Conservation (phyloP, 2,888 invertebrate genomes). For the Sabatieria punctata region DNA sequence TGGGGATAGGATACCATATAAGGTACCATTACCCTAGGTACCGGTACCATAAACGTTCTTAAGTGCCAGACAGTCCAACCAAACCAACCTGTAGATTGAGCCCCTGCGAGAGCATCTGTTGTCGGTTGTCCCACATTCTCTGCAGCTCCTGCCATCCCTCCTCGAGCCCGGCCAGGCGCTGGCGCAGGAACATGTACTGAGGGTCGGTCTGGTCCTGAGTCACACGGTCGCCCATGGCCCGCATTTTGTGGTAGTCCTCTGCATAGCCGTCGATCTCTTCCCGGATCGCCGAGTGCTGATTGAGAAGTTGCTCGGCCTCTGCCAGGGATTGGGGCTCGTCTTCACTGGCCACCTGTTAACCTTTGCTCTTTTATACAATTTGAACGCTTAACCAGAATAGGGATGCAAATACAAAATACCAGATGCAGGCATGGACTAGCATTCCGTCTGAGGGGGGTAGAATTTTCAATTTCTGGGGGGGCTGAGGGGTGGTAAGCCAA, state of each 20-base stretch:
- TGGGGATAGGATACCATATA: too few species aligned
- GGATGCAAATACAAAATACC: too few species aligned
- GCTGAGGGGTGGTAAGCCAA: too few species aligned
- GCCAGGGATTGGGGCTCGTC: constrained; percentile 78
- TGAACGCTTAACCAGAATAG: too few species aligned
- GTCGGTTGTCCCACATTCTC: constrained; percentile 99
- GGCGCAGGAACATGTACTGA: constrained; percentile 98
- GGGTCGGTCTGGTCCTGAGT: constrained; percentile 85
- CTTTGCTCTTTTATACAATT: too few species aligned
- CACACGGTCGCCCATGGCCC: constrained; percentile 92
- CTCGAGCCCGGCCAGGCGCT: constrained; percentile 81
- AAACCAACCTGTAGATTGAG: constrained; percentile 62
- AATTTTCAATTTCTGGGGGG: too few species aligned
- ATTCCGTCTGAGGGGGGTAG: too few species aligned
- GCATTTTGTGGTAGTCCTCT: constrained; percentile 95
- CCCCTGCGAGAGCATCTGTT: constrained; percentile 78
- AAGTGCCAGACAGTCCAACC: too few species aligned
- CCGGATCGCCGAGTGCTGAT: constrained; percentile 91
- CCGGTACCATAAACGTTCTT: too few species aligned
- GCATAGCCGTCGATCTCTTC: constrained; percentile 99
- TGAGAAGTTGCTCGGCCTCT: constrained; percentile 88
- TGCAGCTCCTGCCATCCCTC: constrained; percentile 98
- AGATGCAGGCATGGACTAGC: too few species aligned
- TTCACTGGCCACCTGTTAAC: constrained; percentile 72
- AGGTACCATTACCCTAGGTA: too few species aligned